phyloP scores from a whole-genome alignment of 2,888 invertebrate species.

The Dicyrtoma fusca region DNA sequence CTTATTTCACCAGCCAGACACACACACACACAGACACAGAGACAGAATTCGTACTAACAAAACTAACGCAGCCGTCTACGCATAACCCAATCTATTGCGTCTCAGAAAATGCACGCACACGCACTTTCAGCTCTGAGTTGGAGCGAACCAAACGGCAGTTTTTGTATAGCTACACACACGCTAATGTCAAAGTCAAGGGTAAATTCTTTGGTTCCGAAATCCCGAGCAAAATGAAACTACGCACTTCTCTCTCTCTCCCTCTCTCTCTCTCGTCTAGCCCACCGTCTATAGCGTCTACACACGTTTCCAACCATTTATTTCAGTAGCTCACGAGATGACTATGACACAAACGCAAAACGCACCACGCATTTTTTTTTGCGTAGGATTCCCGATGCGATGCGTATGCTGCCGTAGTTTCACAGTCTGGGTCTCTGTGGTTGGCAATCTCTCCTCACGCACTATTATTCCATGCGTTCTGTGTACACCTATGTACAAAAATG shows the following conservation, averaged over 20 bases:
- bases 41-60: not conserved
- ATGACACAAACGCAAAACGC: too few species aligned
- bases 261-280: not conserved
- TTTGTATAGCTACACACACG: not conserved
- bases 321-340: too few species aligned
- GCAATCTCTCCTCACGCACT: too few species aligned
- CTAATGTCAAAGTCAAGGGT: constrained; percentile 25
- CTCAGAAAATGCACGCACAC: constrained; percentile 21
- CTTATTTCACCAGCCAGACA: not conserved
- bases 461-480: too few species aligned
- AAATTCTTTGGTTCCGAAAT: constrained; percentile 16
- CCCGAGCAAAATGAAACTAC: constrained; percentile 10
- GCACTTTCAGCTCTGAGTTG: constrained; percentile 10
- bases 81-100: constrained; percentile 9
- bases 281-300: not conserved
- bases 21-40: not conserved
- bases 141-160: not conserved
- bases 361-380: too few species aligned
- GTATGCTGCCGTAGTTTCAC: too few species aligned
- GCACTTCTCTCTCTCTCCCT: constrained; percentile 1
- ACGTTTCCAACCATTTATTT: too few species aligned
- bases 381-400: too few species aligned
- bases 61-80: not conserved
- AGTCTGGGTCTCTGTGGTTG: too few species aligned
- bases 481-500: too few species aligned